Conservation (phyloP, 2,113 vertebrate genomes). For the Ictalurus furcatus region DNA sequence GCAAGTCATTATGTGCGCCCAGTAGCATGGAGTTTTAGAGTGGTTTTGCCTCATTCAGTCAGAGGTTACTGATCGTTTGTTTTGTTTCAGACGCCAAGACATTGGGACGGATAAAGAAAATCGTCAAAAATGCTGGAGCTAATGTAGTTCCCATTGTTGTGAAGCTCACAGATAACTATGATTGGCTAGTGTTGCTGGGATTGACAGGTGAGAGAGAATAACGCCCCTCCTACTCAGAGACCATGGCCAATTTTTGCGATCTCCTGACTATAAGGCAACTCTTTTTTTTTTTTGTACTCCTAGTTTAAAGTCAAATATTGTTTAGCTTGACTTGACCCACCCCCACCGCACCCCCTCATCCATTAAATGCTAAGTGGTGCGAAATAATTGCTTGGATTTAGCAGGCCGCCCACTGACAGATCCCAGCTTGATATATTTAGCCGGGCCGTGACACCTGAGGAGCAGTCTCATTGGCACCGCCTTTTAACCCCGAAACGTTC, state of each 20-base stretch:
- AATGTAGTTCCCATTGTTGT: neutral
- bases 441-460: slow-evolving; percentile 14
- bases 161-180: neutral
- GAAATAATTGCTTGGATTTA: neutral
- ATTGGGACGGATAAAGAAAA: neutral
- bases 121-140: neutral
- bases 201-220: neutral
- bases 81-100: slow-evolving; percentile 40
- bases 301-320: neutral
- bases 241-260: neutral
- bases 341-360: neutral
- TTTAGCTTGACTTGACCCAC: neutral
- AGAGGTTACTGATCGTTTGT: slow-evolving; percentile 48
- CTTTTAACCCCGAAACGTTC: slow-evolving; percentile 48
- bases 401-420: neutral
- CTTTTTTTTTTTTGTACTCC: neutral
- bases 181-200: neutral
- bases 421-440: slow-evolving; percentile 26
- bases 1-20: slow-evolving; percentile 57
- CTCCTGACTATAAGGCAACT: neutral
- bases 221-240: neutral
- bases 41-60: slow-evolving; percentile 47
- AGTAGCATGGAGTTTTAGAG: slow-evolving; percentile 48
- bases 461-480: slow-evolving; percentile 29
- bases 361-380: neutral